Percentiles rank a stretch among this genome's conserved stretches.
phyloP scores from a whole-genome alignment of 1,140 invertebrate genomes.

The Drosophila bifasciata region DNA sequence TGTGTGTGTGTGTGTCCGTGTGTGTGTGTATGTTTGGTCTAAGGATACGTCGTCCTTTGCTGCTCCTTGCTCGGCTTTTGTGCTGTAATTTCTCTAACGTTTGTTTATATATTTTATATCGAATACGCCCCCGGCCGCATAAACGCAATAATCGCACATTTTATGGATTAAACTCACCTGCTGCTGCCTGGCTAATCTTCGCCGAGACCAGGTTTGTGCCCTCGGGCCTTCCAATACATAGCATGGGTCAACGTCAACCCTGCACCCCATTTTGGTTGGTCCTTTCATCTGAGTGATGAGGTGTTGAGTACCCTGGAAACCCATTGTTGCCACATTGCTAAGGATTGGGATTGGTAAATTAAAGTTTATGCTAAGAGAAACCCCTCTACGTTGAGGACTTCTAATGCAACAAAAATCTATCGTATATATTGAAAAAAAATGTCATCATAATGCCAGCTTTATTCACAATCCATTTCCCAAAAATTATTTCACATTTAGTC shows the following conservation, averaged over 20 bases:
- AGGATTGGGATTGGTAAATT: background rate
- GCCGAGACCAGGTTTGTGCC: constrained; percentile 24
- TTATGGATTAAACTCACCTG: constrained; percentile 83
- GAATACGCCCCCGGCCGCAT: constrained; percentile 73
- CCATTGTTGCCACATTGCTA: too few relatives aligned
- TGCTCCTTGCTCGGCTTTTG: constrained; percentile 56
- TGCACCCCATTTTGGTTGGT: background rate
- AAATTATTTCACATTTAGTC: constrained; percentile 2
- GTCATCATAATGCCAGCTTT: too few relatives aligned
- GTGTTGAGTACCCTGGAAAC: background rate
- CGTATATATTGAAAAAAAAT: too few relatives aligned
- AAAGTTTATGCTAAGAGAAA: background rate
- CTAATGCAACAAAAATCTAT: too few relatives aligned
- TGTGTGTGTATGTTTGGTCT: constrained; percentile 26
- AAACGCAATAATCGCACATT: constrained; percentile 82
- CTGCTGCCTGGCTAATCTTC: constrained; percentile 70
- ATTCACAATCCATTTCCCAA: constrained; percentile 11
- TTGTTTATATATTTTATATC: constrained; percentile 83
- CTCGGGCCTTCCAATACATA: background rate
- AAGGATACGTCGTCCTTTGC: constrained; percentile 16
- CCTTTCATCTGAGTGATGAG: constrained; percentile 6
- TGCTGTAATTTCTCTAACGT: constrained; percentile 79
- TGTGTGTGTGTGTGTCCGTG: constrained; percentile 40
- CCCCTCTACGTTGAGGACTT: too few relatives aligned
- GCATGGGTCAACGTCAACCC: background rate